A percentile compares a stretch with the other conserved stretches of the same genome.
These are phyloP conservation scores for Austrolebias charrua DNA, from an alignment of 2,797 vertebrate genomes.

Conservation along the genomic window DNA sequence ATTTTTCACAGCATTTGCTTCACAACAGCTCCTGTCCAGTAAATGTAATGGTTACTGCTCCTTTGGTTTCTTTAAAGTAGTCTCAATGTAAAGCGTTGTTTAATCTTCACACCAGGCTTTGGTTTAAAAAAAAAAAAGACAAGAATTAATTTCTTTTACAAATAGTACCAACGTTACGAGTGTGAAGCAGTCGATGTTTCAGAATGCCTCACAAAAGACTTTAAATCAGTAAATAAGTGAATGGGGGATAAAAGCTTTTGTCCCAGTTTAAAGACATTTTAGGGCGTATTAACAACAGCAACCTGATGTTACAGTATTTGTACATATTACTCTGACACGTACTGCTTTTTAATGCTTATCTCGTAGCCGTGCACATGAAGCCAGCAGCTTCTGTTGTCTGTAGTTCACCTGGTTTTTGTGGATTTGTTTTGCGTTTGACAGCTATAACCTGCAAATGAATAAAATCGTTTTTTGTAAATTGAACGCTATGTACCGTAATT, in stretches of 20 bases:
- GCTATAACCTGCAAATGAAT: slow-evolving; percentile 71
- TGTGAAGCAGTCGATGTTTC: slow-evolving; percentile 15
- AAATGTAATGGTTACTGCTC: slow-evolving; percentile 41
- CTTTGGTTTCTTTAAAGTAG: slow-evolving; percentile 16
- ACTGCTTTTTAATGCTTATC: slow-evolving; percentile 41
- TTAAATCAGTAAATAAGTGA: neutral
- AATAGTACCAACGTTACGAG: slow-evolving; percentile 6
- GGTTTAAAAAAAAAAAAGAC: slow-evolving; percentile 7
- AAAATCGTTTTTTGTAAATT: slow-evolving; percentile 71
- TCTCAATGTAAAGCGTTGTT: slow-evolving; percentile 20
- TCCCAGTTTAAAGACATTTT: neutral
- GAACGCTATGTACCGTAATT: slow-evolving; percentile 16
- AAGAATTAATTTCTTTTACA: slow-evolving; percentile 32
- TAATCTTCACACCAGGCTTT: slow-evolving; percentile 10
- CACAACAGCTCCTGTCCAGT: slow-evolving; percentile 33
- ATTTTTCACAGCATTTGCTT: slow-evolving; percentile 25
- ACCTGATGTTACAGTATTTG: slow-evolving; percentile 49
- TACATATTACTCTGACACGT: slow-evolving; percentile 53
- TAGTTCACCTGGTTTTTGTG: slow-evolving; percentile 63
- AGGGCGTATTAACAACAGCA: neutral
- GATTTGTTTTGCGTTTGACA: slow-evolving; percentile 48
- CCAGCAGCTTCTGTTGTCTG: slow-evolving; percentile 49
- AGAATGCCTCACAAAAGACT: neutral
- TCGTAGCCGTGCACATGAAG: slow-evolving; percentile 33
- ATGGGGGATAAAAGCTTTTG: neutral